phyloP scores from a whole-genome alignment of 2,888 invertebrate genomes.

The Gryllus longicercus region DNA sequence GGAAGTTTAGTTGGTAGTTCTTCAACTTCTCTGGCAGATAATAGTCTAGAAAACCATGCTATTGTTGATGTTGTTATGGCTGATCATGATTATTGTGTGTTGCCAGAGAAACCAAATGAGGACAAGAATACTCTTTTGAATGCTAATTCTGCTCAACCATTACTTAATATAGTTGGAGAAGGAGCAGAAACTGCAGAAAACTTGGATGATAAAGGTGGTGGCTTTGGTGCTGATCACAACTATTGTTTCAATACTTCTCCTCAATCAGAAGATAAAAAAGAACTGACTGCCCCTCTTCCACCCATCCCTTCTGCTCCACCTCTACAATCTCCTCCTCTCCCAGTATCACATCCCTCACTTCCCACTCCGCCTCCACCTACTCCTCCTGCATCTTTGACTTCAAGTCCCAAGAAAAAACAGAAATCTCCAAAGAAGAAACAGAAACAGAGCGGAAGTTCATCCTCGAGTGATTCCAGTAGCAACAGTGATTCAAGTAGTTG shows the following conservation, averaged over 20 bases:
- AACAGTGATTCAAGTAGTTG: conserved; percentile 73
- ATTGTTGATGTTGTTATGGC: conserved; percentile 46
- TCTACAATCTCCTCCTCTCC: not conserved
- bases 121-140: not conserved
- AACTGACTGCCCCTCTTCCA: not conserved
- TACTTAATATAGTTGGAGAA: conserved; percentile 40
- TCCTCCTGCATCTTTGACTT: conserved; percentile 25
- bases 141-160: not conserved
- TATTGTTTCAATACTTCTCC: conserved; percentile 42
- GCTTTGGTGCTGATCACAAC: conserved; percentile 46
- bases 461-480: conserved; percentile 73
- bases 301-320: not conserved
- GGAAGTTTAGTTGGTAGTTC: not conserved
- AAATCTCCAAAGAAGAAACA: conserved; percentile 52
- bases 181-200: not conserved
- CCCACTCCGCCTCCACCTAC: not conserved
- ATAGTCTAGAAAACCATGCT: not conserved
- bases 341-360: not conserved
- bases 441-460: conserved; percentile 50
- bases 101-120: not conserved
- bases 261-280: conserved; percentile 24
- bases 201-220: not conserved
- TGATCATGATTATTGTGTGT: conserved; percentile 73
- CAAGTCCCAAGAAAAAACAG: conserved; percentile 52
- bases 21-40: not conserved